Evolutionary conservation across 2,797 vertebrate genomes (phyloP).

Genomic region (Mareca strepera): DNA sequence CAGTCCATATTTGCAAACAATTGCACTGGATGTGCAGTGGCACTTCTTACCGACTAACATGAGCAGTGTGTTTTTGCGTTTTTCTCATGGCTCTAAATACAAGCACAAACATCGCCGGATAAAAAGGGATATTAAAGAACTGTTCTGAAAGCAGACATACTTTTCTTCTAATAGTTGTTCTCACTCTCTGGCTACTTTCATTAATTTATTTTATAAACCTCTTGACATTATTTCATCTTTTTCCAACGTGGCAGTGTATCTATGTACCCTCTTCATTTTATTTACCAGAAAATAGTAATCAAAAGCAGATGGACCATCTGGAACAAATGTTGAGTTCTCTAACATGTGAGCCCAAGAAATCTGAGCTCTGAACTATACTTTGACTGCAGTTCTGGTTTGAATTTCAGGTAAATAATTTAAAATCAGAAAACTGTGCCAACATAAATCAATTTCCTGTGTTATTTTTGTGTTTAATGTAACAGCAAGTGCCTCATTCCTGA

Average conservation of each 20-base stretch:
- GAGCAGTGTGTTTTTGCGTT: not conserved
- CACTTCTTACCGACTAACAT: not conserved
- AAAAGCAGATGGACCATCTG: constrained; percentile 67
- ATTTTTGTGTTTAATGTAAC: constrained; percentile 68
- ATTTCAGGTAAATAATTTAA: constrained; percentile 75
- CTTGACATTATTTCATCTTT: not conserved
- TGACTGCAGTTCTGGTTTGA: constrained; percentile 61
- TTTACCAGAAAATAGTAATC: constrained; percentile 58
- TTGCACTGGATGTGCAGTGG: not conserved
- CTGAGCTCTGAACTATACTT: constrained; percentile 55
- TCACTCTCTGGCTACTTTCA: not conserved
- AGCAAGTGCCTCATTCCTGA: constrained; percentile 67
- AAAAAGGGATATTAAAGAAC: not conserved
- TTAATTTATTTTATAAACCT: constrained; percentile 23
- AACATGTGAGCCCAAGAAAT: constrained; percentile 38
- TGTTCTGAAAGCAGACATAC: not conserved
- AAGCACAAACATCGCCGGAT: not conserved
- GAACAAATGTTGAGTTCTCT: constrained; percentile 40
- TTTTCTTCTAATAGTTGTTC: constrained; percentile 23
- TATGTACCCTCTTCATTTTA: constrained; percentile 29
- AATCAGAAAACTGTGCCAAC: constrained; percentile 67
- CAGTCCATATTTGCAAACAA: not conserved
- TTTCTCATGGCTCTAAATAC: not conserved
- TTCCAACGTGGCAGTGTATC: not conserved
- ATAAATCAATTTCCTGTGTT: constrained; percentile 74